Evolutionary conservation across 2,888 invertebrate genomes (phyloP), one percentile per base, ranked within the genome.

Genomic region (Zygogramma bicolorata): DNA sequence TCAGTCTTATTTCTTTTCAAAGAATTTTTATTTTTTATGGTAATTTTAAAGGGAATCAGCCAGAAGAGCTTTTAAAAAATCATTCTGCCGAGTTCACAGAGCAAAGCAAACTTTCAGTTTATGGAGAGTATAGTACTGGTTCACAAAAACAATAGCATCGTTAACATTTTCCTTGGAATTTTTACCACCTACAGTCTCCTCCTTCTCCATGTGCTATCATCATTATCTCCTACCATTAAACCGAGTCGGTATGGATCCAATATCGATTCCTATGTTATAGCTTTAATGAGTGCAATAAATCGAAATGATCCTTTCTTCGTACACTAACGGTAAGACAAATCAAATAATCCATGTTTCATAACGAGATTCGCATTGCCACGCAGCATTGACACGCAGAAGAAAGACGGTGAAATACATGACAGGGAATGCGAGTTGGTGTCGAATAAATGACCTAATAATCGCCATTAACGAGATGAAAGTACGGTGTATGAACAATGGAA

Each of bases 341-440:
- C n/a, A 38, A 38, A n/a, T n/a, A 38, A 38, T 38, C 38, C 13
- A 38, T 13, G 13, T 20, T 46, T 46, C 7, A 46, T 46, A 7
- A 18, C 46, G 18, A 15, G 18, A n/a, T 25, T 53, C 46, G n/a
- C 7, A 46, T 46, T n/a, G 46, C 13, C 5, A 18, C 15, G 46
- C 20, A n/a, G 3, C 15, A 53, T 25, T 7, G 13, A 27, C n/a
- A 25, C 65, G 67, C 74, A 59, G 65, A 63, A 65, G 59, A 69
- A 63, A 65, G 59, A 60, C 38, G 31, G 57, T 62, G 18, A 75
- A 70, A 74, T 74, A 68, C 57, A 66, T 62, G 57, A 34, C 42
- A 34, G 69, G 62, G 68, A 72, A 75, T 72, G 70, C 70, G n/a
- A 27, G 72, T 75, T 71, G 67, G 70, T 68, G 75, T 75, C 65